Evolutionary conservation across 2,797 vertebrate species (phyloP), one percentile per base, ranked within the genome.

Genomic region (Chelon labrosus): DNA sequence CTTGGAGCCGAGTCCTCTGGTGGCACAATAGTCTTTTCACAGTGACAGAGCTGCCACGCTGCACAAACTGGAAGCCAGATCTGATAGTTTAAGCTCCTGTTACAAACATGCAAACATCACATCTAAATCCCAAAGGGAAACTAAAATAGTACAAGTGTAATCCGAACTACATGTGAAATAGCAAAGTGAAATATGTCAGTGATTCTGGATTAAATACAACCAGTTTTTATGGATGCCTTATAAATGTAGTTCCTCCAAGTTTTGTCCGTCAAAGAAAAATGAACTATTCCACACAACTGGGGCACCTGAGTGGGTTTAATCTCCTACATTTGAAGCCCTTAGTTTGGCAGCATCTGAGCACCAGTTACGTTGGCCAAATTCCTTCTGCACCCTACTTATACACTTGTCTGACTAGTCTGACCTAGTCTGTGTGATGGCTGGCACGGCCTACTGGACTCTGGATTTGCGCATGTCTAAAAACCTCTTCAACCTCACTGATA

Each of bases 341-440:
- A 56, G 35, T 53, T 61, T 46, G 46, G 35, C 35, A 49, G 2
- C 5, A 14, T n/a, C 1, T 7, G 7, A 20, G 25, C 16, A 17
- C 31, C 49, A 11, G 5, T 56, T 17, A 53, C 27, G 38, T 3
- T n/a, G 55, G 77, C 38, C 37, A 38, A 27, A 60, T 51, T 70
- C 25, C 13, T 14, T 62, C n/a, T 49, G 13, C 27, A 27, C 8
- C 11, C 25, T 22, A 7, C 35, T 52, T 52, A 51, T 16, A 54
- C 1, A 17, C 19, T 8, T 44, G 14, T 50, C 7, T 16, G 25
- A 27, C 25, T 27, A 27, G 25, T 27, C 46, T 77, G 68, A 75
- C 27, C 41, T 51, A 22, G 42, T 69, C 49, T 49, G 49, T 65
- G 14, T 27, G 19, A n/a, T 4, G 8, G 35, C 31, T 19, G 22